phyloP scores from a whole-genome alignment of 2,797 vertebrate genomes.

The Lepus oiostolus region DNA sequence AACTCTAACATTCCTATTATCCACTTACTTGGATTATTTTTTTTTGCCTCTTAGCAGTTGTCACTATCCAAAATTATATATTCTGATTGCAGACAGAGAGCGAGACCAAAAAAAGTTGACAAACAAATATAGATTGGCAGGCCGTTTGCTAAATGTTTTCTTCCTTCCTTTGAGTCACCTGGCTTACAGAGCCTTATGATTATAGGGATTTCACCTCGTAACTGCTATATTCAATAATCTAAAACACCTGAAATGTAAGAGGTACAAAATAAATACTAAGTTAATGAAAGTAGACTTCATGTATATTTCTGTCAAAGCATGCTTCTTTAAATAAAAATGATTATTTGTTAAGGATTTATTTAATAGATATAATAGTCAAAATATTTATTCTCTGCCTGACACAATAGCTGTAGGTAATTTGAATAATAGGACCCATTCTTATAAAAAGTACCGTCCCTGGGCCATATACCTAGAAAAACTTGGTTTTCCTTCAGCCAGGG shows the following conservation, averaged over 20 bases:
- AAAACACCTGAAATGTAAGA: neutral
- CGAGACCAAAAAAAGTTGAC: neutral
- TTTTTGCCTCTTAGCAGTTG: neutral
- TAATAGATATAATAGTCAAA: neutral
- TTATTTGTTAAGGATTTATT: neutral
- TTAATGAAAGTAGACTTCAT: neutral
- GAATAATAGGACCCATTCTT: neutral
- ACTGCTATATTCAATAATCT: neutral
- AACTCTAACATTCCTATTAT: neutral
- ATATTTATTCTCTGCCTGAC: neutral
- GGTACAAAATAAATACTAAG: neutral
- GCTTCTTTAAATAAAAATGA: conserved; percentile 12
- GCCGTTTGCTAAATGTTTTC: neutral
- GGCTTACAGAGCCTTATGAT: neutral
- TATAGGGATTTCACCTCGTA: neutral
- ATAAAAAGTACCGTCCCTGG: neutral
- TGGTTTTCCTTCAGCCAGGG: neutral
- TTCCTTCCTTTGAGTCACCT: neutral
- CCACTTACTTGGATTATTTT: neutral
- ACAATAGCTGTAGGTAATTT: neutral
- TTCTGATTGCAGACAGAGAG: neutral
- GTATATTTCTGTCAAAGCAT: neutral
- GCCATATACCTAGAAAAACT: neutral
- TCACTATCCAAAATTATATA: conserved; percentile 15
- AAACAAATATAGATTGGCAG: neutral